Percentiles rank a stretch among this genome's conserved stretches.
These are phyloP conservation scores for Bruchidius siliquastri DNA, from an alignment of 2,888 invertebrate species.

Conservation along the genomic window DNA sequence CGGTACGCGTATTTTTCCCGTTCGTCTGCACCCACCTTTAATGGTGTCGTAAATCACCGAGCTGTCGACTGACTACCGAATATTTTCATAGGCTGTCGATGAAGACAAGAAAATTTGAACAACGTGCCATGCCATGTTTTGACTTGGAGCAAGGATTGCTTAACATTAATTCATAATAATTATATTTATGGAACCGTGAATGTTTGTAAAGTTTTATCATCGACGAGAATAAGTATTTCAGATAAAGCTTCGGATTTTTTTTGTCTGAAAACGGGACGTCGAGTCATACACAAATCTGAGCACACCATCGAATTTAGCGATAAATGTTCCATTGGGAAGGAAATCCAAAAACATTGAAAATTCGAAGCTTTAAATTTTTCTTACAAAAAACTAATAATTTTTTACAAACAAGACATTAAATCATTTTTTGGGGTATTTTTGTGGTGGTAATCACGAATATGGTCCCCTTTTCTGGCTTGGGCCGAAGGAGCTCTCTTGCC, in stretches of 20 bases:
- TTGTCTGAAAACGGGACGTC: no score
- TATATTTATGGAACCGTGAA: not conserved
- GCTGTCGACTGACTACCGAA: not conserved
- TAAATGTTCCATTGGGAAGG: no score
- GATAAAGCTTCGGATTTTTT: not conserved
- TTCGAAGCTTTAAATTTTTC: no score
- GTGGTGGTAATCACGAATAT: no score
- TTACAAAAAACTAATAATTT: no score
- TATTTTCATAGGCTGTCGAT: not conserved
- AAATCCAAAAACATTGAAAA: no score
- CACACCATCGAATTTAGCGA: no score
- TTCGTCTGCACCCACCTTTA: not conserved
- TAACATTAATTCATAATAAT: not conserved
- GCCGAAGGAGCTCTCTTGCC: no score
- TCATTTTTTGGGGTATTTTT: no score
- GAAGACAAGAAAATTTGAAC: not conserved
- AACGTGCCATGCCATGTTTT: not conserved
- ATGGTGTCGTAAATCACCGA: not conserved
- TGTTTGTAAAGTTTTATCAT: not conserved
- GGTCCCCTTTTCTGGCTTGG: no score
- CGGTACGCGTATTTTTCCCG: not conserved
- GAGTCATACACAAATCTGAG: no score
- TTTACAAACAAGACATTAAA: no score
- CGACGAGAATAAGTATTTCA: not conserved
- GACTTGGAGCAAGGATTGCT: not conserved